Evolutionary conservation across 2,888 invertebrate genomes (phyloP).

Genomic region (Eledona agricola): DNA sequence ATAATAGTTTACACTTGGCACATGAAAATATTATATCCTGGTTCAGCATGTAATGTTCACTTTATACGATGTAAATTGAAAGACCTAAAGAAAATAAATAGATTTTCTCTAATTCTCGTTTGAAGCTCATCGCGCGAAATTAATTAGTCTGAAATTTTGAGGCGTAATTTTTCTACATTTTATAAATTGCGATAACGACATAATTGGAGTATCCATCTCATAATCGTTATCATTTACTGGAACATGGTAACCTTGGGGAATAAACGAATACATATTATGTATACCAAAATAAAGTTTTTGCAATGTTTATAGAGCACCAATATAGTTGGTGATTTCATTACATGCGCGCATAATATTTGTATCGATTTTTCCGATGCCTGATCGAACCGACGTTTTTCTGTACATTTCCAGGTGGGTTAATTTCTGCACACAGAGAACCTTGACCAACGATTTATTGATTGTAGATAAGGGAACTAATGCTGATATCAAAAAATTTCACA

Average conservation of each 20-base stretch:
- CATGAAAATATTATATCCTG: too few relatives aligned
- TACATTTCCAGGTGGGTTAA: conserved; percentile 14
- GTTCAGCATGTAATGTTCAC: too few relatives aligned
- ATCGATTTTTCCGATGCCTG: conserved; percentile 13
- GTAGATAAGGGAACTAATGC: conserved; percentile 36
- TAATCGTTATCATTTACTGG: conserved; percentile 14
- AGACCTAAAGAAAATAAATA: conserved; percentile 3
- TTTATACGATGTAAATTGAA: too few relatives aligned
- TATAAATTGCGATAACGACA: background rate
- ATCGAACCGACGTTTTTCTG: background rate
- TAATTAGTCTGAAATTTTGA: too few relatives aligned
- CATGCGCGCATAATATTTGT: conserved; percentile 18
- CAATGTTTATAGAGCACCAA: conserved; percentile 17
- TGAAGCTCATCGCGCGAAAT: too few relatives aligned
- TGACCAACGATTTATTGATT: conserved; percentile 35
- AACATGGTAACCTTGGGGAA: conserved; percentile 28
- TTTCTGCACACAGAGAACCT: conserved; percentile 33
- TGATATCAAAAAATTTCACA: conserved; percentile 39
- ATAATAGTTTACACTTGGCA: too few relatives aligned
- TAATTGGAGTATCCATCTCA: conserved; percentile 6
- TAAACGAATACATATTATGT: too few relatives aligned
- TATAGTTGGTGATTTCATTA: conserved; percentile 27
- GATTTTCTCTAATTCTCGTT: conserved; percentile 2
- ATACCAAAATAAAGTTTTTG: conserved; percentile 20
- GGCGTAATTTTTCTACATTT: background rate